phyloP scores from a whole-genome alignment of 2,113 vertebrate species.

The Alexandromys fortis region DNA sequence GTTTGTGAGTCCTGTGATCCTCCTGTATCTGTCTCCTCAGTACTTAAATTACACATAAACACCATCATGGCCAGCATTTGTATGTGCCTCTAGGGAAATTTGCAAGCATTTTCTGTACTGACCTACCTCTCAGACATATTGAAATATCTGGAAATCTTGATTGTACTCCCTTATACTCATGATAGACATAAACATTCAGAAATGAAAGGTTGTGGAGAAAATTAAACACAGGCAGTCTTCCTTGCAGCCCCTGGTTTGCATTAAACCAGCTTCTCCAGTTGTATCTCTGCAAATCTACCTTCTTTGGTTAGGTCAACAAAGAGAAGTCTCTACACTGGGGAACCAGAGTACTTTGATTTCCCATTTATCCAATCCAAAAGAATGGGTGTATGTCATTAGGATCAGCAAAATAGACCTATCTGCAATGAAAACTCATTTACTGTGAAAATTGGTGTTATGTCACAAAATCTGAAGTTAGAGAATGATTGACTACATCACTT shows the following conservation, averaged over 20 bases:
- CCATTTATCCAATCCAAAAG: neutral
- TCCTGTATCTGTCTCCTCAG: neutral
- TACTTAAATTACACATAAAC: neutral
- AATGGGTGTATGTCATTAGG: neutral
- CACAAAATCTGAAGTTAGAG: neutral
- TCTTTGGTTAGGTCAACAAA: neutral
- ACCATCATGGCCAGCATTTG: neutral
- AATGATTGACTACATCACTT: neutral
- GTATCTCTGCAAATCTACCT: neutral
- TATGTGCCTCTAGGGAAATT: neutral
- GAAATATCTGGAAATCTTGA: neutral
- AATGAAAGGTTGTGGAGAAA: neutral
- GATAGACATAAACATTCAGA: neutral
- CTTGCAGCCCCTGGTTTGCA: neutral
- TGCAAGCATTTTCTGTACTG: neutral
- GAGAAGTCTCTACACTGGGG: accelerated
- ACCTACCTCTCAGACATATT: neutral
- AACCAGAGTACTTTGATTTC: neutral
- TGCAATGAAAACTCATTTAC: neutral
- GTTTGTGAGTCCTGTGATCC: neutral
- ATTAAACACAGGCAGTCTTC: neutral
- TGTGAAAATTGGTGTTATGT: neutral
- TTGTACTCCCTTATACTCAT: neutral
- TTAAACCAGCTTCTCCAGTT: neutral
- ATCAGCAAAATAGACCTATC: neutral